Evolutionary conservation across 2,797 vertebrate species (phyloP).

Genomic region (Cuniculus paca): DNA sequence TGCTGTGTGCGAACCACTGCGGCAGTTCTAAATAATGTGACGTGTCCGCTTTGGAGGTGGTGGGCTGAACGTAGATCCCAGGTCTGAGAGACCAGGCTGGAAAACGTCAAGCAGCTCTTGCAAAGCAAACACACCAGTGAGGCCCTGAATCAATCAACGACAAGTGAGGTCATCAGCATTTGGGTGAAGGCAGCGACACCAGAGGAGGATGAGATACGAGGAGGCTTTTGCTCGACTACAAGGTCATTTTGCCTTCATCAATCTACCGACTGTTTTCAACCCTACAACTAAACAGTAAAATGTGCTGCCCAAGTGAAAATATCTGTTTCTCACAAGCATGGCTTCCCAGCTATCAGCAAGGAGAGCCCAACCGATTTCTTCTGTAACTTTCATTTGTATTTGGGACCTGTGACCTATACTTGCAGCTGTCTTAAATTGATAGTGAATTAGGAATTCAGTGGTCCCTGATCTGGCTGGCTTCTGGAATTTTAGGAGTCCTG

Average conservation of each 20-base stretch:
- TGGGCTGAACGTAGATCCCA: neutral
- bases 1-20: neutral
- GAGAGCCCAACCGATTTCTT: neutral
- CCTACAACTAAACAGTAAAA: constrained; percentile 30
- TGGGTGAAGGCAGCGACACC: neutral
- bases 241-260: constrained; percentile 41
- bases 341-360: neutral
- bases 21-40: constrained; percentile 19
- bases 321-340: neutral
- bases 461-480: neutral
- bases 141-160: fast-evolving
- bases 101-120: neutral
- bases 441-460: fast-evolving
- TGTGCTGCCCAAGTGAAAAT: neutral
- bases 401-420: neutral
- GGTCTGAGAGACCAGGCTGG: neutral
- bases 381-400: neutral
- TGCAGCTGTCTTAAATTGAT: fast-evolving
- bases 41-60: neutral
- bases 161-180: neutral
- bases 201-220: neutral
- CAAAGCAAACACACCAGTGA: fast-evolving
- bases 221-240: neutral
- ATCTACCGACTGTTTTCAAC: neutral
- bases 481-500: neutral